These are phyloP conservation scores for Sturmia bella DNA, from an alignment of 2,888 invertebrate genomes.

Conservation along the genomic window DNA sequence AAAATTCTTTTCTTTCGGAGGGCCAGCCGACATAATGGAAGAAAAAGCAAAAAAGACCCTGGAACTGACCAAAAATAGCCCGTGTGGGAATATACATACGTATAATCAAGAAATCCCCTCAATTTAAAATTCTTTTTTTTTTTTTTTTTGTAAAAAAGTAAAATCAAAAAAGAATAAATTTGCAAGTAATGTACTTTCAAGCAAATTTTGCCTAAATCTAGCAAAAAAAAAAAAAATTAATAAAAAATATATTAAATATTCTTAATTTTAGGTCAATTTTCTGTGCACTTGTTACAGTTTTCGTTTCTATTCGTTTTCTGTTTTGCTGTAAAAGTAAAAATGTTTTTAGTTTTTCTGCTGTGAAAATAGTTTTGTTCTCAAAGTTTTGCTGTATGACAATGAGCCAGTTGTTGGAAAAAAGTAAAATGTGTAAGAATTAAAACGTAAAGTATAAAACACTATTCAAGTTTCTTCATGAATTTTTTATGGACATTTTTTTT, in stretches of 20 bases:
- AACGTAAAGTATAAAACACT: slow-evolving; percentile 39
- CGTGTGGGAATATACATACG: no score
- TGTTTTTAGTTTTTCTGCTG: background rate
- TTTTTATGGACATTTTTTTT: slow-evolving; percentile 32
- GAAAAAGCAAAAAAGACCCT: no score
- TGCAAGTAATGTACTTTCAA: background rate
- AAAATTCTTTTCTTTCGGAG: no score
- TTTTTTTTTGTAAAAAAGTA: background rate
- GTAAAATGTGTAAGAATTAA: background rate
- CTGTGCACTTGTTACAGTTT: background rate
- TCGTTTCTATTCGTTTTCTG: background rate
- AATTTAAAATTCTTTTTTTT: no score
- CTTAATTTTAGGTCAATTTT: slow-evolving; percentile 34
- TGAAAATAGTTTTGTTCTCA: background rate
- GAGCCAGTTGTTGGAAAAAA: slow-evolving; percentile 30
- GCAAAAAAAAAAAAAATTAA: no score
- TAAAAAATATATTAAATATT: no score
- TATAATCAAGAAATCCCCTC: no score
- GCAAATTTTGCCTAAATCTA: slow-evolving; percentile 17
- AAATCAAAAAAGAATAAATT: slow-evolving; percentile 15
- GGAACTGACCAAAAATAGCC: no score
- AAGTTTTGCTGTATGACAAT: slow-evolving; percentile 39
- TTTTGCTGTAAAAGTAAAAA: background rate
- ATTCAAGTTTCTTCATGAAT: slow-evolving; percentile 57
- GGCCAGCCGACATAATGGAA: no score